Percentiles rank a stretch among this genome's conserved stretches.
phyloP scores from a whole-genome alignment of 2,888 invertebrate genomes.

The Euclidia mi region DNA sequence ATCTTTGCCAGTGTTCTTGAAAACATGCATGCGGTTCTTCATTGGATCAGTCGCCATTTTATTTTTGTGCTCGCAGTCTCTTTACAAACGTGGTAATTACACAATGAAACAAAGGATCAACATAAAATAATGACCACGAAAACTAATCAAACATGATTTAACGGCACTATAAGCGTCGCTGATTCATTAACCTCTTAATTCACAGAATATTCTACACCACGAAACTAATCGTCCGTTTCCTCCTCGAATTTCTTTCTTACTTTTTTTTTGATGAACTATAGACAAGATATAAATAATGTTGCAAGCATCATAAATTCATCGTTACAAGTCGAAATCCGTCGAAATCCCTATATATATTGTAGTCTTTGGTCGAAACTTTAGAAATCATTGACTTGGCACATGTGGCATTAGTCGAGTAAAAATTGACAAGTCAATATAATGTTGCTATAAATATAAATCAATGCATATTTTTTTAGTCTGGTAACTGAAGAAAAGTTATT shows the following conservation, averaged over 20 bases:
- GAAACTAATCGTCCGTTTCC: constrained; percentile 76
- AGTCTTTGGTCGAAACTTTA: background rate
- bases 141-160: constrained; percentile 86
- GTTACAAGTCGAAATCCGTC: no score
- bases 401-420: constrained; percentile 20
- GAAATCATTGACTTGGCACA: background rate
- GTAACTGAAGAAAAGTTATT: constrained; percentile 53
- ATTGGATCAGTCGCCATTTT: constrained; percentile 95
- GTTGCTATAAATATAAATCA: constrained; percentile 25
- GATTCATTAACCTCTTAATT: constrained; percentile 80
- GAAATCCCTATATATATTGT: no score
- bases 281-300: constrained; percentile 58
- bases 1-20: constrained; percentile 99
- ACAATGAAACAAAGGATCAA: constrained; percentile 84
- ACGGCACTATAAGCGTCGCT: constrained; percentile 76
- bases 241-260: constrained; percentile 70
- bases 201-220: constrained; percentile 81
- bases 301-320: constrained; percentile 29
- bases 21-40: constrained; percentile 97
- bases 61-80: constrained; percentile 80
- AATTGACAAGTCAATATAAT: constrained; percentile 14
- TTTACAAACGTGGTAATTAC: constrained; percentile 77
- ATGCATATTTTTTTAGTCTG: constrained; percentile 37
- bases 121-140: constrained; percentile 74
- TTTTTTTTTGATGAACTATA: constrained; percentile 62